Evolutionary conservation across 2,113 vertebrate genomes (phyloP).

Genomic region (Myotis lucifugus): DNA sequence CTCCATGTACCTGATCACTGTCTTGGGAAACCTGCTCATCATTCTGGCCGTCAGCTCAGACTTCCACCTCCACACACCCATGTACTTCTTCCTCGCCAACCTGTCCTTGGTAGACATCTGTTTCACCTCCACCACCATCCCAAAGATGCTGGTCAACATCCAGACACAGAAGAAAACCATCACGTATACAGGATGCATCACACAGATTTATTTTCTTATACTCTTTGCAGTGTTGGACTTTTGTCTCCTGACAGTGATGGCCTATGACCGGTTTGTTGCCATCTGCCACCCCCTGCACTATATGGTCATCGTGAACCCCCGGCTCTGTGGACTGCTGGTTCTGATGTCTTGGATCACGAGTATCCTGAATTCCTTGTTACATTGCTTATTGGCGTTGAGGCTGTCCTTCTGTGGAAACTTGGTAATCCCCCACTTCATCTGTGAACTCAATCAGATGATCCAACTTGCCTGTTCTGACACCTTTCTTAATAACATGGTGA

Average conservation of each 20-base stretch:
- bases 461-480: not conserved
- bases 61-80: too few species aligned
- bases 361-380: conserved; percentile 19
- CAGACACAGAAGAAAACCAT: too few species aligned
- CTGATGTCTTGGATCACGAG: conserved; percentile 8
- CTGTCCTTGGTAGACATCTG: too few species aligned
- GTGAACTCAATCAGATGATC: conserved; percentile 39
- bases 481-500: not conserved
- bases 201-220: not conserved
- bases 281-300: not conserved
- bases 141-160: too few species aligned
- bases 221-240: not conserved
- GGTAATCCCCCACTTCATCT: conserved; percentile 51
- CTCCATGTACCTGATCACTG: too few species aligned
- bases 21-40: too few species aligned
- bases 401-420: not conserved
- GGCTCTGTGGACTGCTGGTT: not conserved
- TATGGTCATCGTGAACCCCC: not conserved
- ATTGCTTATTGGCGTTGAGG: not conserved
- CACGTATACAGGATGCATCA: not conserved
- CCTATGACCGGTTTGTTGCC: not conserved
- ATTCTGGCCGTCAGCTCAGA: too few species aligned
- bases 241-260: not conserved
- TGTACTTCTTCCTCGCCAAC: too few species aligned
- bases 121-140: too few species aligned